phyloP scores from a whole-genome alignment of 2,888 invertebrate species.

The Anarsia innoxiella region DNA sequence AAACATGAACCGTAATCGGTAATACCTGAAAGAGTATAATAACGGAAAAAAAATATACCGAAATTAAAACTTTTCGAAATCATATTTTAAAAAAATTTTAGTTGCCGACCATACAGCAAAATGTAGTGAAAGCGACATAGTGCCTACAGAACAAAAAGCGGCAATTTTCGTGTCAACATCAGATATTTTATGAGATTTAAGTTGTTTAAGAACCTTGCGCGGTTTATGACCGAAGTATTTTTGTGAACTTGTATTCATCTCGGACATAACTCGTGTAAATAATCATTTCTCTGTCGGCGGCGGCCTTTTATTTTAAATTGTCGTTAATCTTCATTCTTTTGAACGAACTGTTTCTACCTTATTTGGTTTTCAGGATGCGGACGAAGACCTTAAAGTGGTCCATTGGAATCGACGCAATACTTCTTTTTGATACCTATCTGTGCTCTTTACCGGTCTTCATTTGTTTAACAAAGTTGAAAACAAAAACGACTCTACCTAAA shows the following conservation, averaged over 20 bases:
- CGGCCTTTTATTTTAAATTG: constrained; percentile 3
- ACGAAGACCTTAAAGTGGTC: too few species aligned
- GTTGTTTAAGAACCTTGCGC: constrained; percentile 21
- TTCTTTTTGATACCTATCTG: too few species aligned
- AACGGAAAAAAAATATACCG: too few species aligned
- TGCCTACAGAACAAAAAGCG: constrained; percentile 30
- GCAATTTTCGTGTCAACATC: constrained; percentile 33
- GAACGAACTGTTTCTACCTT: constrained; percentile 1
- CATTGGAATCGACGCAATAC: too few species aligned
- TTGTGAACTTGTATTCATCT: constrained; percentile 6
- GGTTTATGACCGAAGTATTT: constrained; percentile 10
- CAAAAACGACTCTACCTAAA: too few species aligned
- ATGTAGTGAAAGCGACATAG: constrained; percentile 44
- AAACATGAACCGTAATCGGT: too few species aligned
- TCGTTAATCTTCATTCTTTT: constrained; percentile 9
- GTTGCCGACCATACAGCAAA: too few species aligned
- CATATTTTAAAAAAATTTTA: too few species aligned
- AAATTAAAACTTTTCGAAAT: too few species aligned
- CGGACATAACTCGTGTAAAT: constrained; percentile 9
- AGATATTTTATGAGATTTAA: constrained; percentile 34
- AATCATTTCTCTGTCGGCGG: constrained; percentile 3
- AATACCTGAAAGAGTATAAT: too few species aligned
- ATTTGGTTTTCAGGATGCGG: constrained; percentile 6
- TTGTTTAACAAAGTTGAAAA: too few species aligned
- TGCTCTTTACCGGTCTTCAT: too few species aligned